Evolutionary conservation across 2,888 invertebrate species (phyloP).

Genomic region (Acanthococcus lagerstroemiae): DNA sequence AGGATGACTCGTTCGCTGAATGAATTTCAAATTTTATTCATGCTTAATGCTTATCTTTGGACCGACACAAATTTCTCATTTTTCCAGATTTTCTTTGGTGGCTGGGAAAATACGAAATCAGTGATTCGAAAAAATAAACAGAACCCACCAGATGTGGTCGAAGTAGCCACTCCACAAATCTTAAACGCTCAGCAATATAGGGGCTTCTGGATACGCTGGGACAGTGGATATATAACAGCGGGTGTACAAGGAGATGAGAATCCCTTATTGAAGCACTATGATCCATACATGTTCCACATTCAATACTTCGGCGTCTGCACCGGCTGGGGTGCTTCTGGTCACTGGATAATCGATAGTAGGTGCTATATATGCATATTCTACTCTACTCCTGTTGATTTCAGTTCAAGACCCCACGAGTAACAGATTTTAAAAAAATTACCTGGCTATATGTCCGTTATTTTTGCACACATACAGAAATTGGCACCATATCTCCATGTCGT

Average conservation of each 20-base stretch:
- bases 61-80: no score
- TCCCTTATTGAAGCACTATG: conserved; percentile 61
- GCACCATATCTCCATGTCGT: no score
- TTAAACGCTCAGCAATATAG: conserved; percentile 63
- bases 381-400: no score
- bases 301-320: conserved; percentile 55
- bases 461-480: no score
- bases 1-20: no score
- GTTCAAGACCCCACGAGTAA: no score
- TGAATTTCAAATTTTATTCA: no score
- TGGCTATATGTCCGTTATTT: no score
- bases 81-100: conserved; percentile 67
- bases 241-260: conserved; percentile 62
- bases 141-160: conserved; percentile 65
- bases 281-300: conserved; percentile 51
- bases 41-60: no score
- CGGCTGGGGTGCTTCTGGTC: conserved; percentile 54
- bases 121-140: conserved; percentile 68
- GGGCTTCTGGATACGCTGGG: conserved; percentile 77
- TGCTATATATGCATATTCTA: not conserved
- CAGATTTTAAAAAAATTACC: no score
- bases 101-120: conserved; percentile 76
- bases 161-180: conserved; percentile 60
- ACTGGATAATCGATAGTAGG: conserved; percentile 49
- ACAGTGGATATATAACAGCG: conserved; percentile 51